A percentile compares a stretch with the other conserved stretches of the same genome.
phyloP scores from a whole-genome alignment of 1,140 invertebrate species.

The Subanguina moxae region DNA sequence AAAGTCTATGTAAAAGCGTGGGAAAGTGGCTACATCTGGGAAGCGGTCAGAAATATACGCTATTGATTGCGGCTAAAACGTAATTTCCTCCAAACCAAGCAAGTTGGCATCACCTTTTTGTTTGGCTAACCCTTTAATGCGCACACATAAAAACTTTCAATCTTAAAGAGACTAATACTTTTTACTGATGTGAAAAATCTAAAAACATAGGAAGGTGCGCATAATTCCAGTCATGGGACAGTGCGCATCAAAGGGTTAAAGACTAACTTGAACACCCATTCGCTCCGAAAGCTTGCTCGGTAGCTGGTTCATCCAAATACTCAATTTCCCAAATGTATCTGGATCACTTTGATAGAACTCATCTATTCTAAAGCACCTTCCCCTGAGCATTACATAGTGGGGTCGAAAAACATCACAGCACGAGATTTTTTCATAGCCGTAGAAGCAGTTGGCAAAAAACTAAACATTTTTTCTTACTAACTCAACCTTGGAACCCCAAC shows the following conservation, averaged over 20 bases:
- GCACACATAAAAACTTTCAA: too few species aligned
- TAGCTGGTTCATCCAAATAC: conserved; percentile 23
- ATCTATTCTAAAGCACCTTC: conserved; percentile 28
- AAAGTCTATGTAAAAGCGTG: conserved; percentile 15
- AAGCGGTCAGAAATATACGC: conserved; percentile 24
- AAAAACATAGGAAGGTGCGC: too few species aligned
- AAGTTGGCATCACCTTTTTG: too few species aligned
- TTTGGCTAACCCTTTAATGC: too few species aligned
- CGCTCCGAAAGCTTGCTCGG: conserved; percentile 8
- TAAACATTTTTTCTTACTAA: background rate
- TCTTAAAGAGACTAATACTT: too few species aligned
- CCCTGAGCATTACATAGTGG: conserved; percentile 31
- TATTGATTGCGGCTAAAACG: conserved; percentile 27
- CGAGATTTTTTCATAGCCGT: conserved; percentile 26
- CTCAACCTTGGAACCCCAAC: background rate
- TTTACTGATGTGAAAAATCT: too few species aligned
- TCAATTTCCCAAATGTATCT: conserved; percentile 9
- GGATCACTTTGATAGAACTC: conserved; percentile 13
- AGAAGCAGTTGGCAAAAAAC: conserved; percentile 31
- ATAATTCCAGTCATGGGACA: too few species aligned
- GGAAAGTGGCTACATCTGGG: conserved; percentile 20
- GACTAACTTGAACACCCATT: conserved; percentile 8
- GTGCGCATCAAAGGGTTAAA: too few species aligned
- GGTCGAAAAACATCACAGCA: conserved; percentile 38
- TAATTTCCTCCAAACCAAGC: background rate